These are phyloP conservation scores for Drosophila watanabei DNA, from an alignment of 1,140 invertebrate species.

Conservation along the genomic window DNA sequence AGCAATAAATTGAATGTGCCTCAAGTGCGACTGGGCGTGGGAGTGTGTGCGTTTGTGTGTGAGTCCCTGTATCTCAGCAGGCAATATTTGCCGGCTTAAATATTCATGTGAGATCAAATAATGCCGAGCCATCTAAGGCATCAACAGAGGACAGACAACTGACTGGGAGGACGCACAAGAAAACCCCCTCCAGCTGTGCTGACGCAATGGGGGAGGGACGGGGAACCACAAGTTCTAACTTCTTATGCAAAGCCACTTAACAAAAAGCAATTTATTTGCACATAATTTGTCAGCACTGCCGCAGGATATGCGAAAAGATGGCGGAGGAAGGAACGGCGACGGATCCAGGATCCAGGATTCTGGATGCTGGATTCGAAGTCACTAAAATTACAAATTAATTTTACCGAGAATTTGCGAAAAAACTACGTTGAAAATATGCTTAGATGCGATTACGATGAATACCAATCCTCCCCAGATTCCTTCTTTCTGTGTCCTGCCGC, in stretches of 20 bases:
- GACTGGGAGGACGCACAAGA: constrained; percentile 15
- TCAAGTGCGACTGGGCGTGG: constrained; percentile 4
- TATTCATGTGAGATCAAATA: constrained; percentile 79
- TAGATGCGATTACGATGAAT: constrained; percentile 47
- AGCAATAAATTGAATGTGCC: constrained; percentile 76
- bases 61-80: constrained; percentile 31
- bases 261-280: constrained; percentile 84
- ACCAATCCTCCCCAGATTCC: constrained; percentile 13
- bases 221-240: constrained; percentile 62
- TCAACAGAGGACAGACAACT: constrained; percentile 34
- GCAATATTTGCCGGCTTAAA: constrained; percentile 72
- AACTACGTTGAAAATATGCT: constrained; percentile 73
- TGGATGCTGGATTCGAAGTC: constrained; percentile 22
- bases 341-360: not conserved
- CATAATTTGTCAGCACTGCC: constrained; percentile 80
- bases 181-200: constrained; percentile 20
- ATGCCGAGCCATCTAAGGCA: constrained; percentile 43
- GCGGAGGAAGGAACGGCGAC: constrained; percentile 10
- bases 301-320: constrained; percentile 71
- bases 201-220: constrained; percentile 17
- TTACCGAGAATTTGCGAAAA: constrained; percentile 75
- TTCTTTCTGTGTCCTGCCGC: not conserved
- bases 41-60: constrained; percentile 10
- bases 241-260: constrained; percentile 84
- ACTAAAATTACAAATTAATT: constrained; percentile 84